Evolutionary conservation across 2,113 vertebrate genomes (phyloP).

Genomic region (Pedionomus torquatus): DNA sequence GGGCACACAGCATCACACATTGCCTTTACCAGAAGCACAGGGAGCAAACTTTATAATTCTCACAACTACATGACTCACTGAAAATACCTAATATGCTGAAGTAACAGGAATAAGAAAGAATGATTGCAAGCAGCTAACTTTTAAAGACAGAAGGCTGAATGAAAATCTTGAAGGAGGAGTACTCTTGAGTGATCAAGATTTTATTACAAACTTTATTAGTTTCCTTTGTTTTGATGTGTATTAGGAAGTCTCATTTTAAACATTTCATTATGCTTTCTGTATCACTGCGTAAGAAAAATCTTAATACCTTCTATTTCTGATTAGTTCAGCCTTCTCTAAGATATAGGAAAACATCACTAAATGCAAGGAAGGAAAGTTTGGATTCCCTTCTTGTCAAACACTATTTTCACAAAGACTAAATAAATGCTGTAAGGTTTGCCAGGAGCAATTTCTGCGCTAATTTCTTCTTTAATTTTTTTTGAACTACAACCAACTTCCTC

Average conservation of each 20-base stretch:
- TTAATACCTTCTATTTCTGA: background rate
- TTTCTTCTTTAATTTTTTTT: background rate
- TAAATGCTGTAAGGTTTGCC: background rate
- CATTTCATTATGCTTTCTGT: background rate
- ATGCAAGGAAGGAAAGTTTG: background rate
- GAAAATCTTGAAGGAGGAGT: background rate
- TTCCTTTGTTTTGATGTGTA: background rate
- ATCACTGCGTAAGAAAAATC: background rate
- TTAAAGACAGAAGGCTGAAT: background rate
- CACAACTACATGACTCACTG: background rate
- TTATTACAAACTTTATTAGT: background rate
- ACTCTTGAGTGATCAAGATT: background rate
- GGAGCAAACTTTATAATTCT: background rate
- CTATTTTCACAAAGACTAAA: background rate
- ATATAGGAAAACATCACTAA: background rate
- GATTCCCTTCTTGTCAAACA: background rate
- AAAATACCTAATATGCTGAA: background rate
- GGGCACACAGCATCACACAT: background rate
- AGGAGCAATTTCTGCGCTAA: background rate
- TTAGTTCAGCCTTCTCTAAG: background rate
- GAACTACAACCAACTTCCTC: background rate
- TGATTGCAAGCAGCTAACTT: background rate
- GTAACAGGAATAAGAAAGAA: background rate
- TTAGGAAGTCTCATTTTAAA: background rate
- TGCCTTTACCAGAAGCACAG: background rate